Evolutionary conservation across 2,797 vertebrate species (phyloP), one percentile per base, ranked within the genome.

Genomic region (Acanthis flammea): DNA sequence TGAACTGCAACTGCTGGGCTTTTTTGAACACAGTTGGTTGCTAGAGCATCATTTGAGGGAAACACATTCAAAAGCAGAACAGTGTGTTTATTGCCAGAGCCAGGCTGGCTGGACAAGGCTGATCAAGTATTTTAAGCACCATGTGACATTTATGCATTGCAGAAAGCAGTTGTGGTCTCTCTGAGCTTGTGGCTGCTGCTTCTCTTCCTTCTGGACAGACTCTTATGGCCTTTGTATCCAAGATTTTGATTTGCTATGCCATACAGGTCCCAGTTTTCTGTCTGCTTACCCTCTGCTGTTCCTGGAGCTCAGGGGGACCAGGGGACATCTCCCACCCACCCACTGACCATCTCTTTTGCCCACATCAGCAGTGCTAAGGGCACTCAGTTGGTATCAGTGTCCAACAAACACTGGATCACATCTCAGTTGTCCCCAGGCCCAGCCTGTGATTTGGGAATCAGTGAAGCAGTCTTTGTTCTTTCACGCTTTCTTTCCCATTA

Each of bases 1-100:
- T 3, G 0, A 91, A 47, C 65, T 78, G 53, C 73, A 90, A 72
- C 73, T 66, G 70, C 7, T 2, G 75, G 54, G 42, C 37, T 91
- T 80, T 94, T 91, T 62, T 86, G 54, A 86, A 66, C 47, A 5
- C 66, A 54, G 65, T 67, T 82, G 70, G 45, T 77, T 86, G 66
- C 79, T 95, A 65, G 73, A 81, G 66, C 51, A n/a, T 86, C 7
- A 0, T 90, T 55, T 23, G 57, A 90, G 39, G 50, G 54, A 86
- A 93, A 53, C 45, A 12, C 58, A 75, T 47, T 54, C 47, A 72
- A 79, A 88, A 94, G 62, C 44, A 88, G 83, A 44, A 11, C 70
- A 54, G 82, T 27, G 44, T 65, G 21, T 93, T 94, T 93, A 60
- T 71, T 82, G 72, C 80, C 76, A 68, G 62, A 90, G 48, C 50